Evolutionary conservation across 1,140 invertebrate genomes (phyloP).

Genomic region (Drosophila saltans): DNA sequence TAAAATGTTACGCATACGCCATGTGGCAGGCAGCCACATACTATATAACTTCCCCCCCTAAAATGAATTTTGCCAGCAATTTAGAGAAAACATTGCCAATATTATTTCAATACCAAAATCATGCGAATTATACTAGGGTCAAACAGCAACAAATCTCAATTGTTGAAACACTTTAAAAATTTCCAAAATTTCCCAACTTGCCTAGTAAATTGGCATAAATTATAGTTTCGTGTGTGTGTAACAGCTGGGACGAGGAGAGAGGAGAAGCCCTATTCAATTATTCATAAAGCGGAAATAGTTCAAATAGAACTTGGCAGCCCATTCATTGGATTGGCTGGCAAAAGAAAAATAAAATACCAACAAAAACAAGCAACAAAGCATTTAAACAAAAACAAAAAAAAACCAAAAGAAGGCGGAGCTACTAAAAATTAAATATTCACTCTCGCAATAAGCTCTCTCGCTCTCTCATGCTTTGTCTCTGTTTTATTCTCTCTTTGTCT

Average conservation of each 20-base stretch:
- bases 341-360: too few species aligned
- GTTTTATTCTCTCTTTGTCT: neutral
- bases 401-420: slow-evolving; percentile 34
- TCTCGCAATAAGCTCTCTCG: slow-evolving; percentile 31
- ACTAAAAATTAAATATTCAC: slow-evolving; percentile 1
- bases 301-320: slow-evolving; percentile 13
- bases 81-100: slow-evolving; percentile 1
- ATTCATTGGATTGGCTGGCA: slow-evolving; percentile 36
- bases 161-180: neutral
- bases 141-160: slow-evolving; percentile 13
- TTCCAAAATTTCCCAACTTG: neutral
- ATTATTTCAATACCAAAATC: slow-evolving; percentile 21
- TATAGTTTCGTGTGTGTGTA: neutral
- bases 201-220: slow-evolving; percentile 8
- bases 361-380: neutral
- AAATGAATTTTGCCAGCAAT: too few species aligned
- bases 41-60: neutral
- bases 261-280: slow-evolving; percentile 13
- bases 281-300: slow-evolving; percentile 47
- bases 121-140: neutral
- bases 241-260: neutral
- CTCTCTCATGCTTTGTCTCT: neutral
- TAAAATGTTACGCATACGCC: slow-evolving; percentile 66
- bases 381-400: slow-evolving; percentile 28
- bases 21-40: slow-evolving; percentile 25